These are phyloP conservation scores for Rhabdomys dilectus DNA, from an alignment of 2,113 vertebrate species.

Conservation along the genomic window DNA sequence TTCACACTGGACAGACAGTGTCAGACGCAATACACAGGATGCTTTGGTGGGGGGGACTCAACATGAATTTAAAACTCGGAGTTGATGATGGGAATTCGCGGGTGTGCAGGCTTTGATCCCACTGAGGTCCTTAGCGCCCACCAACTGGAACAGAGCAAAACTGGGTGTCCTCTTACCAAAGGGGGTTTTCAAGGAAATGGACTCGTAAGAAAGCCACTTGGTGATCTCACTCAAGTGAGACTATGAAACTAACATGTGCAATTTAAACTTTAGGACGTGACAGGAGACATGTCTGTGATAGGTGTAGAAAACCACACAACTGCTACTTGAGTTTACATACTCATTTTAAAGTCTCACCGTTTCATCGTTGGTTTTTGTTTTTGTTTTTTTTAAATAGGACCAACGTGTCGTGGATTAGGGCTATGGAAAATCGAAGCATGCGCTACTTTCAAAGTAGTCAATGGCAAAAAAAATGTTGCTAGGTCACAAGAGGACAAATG, in stretches of 20 bases:
- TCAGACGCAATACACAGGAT: conserved; percentile 49
- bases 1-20: conserved; percentile 65
- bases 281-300: conserved; percentile 70
- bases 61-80: conserved; percentile 11
- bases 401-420: conserved; percentile 78
- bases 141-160: conserved; percentile 61
- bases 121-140: background rate
- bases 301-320: conserved; percentile 70
- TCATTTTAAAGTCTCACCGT: conserved; percentile 66
- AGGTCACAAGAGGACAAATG: conserved; percentile 84
- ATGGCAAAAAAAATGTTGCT: conserved; percentile 78
- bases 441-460: conserved; percentile 77
- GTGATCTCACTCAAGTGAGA: conserved; percentile 70
- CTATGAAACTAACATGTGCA: conserved; percentile 68
- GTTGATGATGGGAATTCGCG: background rate
- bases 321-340: conserved; percentile 62
- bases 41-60: conserved; percentile 40
- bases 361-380: conserved; percentile 41
- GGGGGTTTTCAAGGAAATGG: conserved; percentile 57
- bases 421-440: conserved; percentile 81
- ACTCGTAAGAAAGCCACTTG: conserved; percentile 59
- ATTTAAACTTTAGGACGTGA: conserved; percentile 61
- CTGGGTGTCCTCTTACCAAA: conserved; percentile 57
- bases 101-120: conserved; percentile 5
- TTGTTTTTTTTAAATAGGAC: conserved; percentile 19